A percentile compares a stretch with the other conserved stretches of the same genome.
These are phyloP conservation scores for Dexiosoma caninum DNA, from an alignment of 2,888 invertebrate genomes.

Conservation along the genomic window DNA sequence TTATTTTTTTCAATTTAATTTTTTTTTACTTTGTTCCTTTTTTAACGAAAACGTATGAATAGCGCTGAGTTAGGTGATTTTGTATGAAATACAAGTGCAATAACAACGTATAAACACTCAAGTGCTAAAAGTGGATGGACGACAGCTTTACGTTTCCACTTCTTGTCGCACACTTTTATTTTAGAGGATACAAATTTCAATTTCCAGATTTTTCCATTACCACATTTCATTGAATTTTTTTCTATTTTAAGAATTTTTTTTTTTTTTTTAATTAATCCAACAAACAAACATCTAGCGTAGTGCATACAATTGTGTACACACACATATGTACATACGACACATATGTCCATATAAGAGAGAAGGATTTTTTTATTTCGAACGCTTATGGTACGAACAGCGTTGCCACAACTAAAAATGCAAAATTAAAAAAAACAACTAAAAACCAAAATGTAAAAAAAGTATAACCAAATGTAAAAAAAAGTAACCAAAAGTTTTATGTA, in stretches of 20 bases:
- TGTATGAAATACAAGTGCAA: conserved; percentile 49
- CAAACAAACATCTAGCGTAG: conserved; percentile 28
- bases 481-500: too few relatives aligned
- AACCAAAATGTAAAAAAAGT: too few relatives aligned
- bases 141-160: conserved; percentile 4
- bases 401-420: too few relatives aligned
- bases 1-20: neutral
- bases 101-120: conserved; percentile 36
- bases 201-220: conserved; percentile 58
- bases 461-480: too few relatives aligned
- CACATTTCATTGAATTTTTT: conserved; percentile 28
- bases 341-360: neutral
- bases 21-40: neutral
- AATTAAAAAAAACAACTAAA: too few relatives aligned
- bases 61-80: neutral
- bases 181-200: conserved; percentile 54
- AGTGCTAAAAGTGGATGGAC: conserved; percentile 53
- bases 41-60: neutral
- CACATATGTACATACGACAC: too few relatives aligned
- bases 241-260: conserved; percentile 1
- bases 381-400: neutral
- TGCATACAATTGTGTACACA: neutral
- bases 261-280: conserved; percentile 43
- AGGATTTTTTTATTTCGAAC: neutral
- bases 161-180: conserved; percentile 5